phyloP scores from a whole-genome alignment of 1,140 invertebrate species.

The Homarus americanus region DNA sequence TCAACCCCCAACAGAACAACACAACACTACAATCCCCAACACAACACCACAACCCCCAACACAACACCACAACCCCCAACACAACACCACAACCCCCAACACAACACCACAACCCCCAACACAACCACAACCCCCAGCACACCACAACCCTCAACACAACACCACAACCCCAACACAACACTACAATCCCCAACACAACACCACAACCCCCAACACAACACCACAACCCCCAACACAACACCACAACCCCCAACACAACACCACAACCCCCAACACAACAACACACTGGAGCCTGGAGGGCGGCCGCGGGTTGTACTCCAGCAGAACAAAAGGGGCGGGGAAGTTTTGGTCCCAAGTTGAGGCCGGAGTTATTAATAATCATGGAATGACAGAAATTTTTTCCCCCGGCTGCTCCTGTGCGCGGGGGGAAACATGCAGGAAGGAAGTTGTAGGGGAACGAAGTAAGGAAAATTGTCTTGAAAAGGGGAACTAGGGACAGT shows the following conservation, averaged over 20 bases:
- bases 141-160: background rate
- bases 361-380: slow-evolving; percentile 49
- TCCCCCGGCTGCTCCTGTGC: slow-evolving; percentile 14
- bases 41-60: background rate
- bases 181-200: background rate
- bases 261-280: no score
- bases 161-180: background rate
- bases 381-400: slow-evolving; percentile 45
- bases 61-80: background rate
- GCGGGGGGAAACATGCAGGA: background rate
- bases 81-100: background rate
- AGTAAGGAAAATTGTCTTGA: background rate
- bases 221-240: no score
- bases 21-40: background rate
- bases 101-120: background rate
- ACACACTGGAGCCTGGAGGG: no score
- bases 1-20: background rate
- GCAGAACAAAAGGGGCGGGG: slow-evolving; percentile 16
- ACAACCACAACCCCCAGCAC: background rate
- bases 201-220: no score
- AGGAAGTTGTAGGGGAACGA: slow-evolving; percentile 12
- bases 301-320: background rate
- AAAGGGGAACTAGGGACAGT: no score
- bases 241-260: no score
- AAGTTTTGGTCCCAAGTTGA: slow-evolving; percentile 29